phyloP scores from a whole-genome alignment of 2,888 invertebrate genomes.

The Poecilobothrus nobilitatus region DNA sequence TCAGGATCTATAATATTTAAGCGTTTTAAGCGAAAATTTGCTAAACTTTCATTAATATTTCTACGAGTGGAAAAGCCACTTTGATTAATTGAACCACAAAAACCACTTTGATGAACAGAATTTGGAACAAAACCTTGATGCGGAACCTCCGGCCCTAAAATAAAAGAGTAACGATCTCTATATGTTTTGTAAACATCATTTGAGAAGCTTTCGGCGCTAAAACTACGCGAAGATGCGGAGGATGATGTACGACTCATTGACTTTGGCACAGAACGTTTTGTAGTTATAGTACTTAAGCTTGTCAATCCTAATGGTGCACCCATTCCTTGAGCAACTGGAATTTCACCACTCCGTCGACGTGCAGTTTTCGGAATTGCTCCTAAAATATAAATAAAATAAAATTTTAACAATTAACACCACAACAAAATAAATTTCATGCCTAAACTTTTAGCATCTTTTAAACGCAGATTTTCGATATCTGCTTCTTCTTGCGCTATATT shows the following conservation, averaged over 20 bases:
- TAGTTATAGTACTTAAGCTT: slow-evolving; percentile 44
- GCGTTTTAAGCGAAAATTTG: slow-evolving; percentile 14
- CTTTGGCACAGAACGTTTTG: slow-evolving; percentile 59
- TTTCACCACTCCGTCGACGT: slow-evolving; percentile 39
- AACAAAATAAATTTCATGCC: background rate
- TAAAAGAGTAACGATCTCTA: slow-evolving; percentile 31
- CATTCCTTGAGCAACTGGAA: slow-evolving; percentile 34
- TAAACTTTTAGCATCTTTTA: slow-evolving; percentile 19
- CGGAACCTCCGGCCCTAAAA: slow-evolving; percentile 14
- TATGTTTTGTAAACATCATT: slow-evolving; percentile 38
- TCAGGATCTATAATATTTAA: slow-evolving; percentile 12
- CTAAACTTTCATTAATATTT: slow-evolving; percentile 13
- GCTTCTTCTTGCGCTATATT: slow-evolving; percentile 10
- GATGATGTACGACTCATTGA: slow-evolving; percentile 51
- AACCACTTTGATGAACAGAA: slow-evolving; percentile 20
- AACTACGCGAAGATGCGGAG: slow-evolving; percentile 50
- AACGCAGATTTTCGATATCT: slow-evolving; percentile 8
- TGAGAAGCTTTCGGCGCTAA: slow-evolving; percentile 48
- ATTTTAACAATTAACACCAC: background rate
- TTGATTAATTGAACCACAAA: slow-evolving; percentile 25
- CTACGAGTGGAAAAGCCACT: slow-evolving; percentile 14
- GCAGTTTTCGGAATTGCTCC: slow-evolving; percentile 31
- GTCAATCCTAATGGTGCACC: slow-evolving; percentile 42
- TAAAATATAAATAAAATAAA: slow-evolving; percentile 11
- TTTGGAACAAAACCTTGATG: slow-evolving; percentile 20